A percentile compares a stretch with the other conserved stretches of the same genome.
Conservation (phyloP, 2,113 vertebrate genomes). For the Ophiodon elongatus region DNA sequence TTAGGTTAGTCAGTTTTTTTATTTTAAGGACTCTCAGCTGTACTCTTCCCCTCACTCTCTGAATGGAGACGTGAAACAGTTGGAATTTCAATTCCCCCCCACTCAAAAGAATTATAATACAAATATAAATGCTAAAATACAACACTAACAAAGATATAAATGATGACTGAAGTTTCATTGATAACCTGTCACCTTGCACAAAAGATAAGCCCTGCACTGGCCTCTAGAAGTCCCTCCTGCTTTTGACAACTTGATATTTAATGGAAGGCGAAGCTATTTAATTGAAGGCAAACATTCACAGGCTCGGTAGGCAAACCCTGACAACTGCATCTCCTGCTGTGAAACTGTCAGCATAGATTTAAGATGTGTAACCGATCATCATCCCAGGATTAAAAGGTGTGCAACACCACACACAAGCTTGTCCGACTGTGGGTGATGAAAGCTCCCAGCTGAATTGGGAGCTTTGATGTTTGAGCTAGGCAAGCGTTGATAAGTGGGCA, state of each 20-base stretch:
- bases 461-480: conserved; percentile 32
- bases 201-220: not conserved
- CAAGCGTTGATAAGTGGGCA: not conserved
- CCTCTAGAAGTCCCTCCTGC: not conserved
- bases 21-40: not conserved
- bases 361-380: not conserved
- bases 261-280: not conserved
- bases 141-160: not conserved
- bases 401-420: conserved; percentile 1
- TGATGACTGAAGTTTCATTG: not conserved
- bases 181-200: not conserved
- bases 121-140: not conserved
- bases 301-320: not conserved
- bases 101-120: too few relatives aligned
- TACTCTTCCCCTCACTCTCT: not conserved
- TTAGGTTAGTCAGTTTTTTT: not conserved
- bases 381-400: conserved; percentile 15
- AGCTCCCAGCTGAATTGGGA: not conserved
- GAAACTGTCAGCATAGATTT: conserved; percentile 16
- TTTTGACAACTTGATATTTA: conserved; percentile 19
- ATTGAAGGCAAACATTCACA: not conserved
- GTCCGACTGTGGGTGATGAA: not conserved
- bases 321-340: conserved; percentile 23
- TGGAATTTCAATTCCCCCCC: not conserved
- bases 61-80: not conserved